Evolutionary conservation across 2,888 invertebrate genomes (phyloP).

Genomic region (Athalia rosae): DNA sequence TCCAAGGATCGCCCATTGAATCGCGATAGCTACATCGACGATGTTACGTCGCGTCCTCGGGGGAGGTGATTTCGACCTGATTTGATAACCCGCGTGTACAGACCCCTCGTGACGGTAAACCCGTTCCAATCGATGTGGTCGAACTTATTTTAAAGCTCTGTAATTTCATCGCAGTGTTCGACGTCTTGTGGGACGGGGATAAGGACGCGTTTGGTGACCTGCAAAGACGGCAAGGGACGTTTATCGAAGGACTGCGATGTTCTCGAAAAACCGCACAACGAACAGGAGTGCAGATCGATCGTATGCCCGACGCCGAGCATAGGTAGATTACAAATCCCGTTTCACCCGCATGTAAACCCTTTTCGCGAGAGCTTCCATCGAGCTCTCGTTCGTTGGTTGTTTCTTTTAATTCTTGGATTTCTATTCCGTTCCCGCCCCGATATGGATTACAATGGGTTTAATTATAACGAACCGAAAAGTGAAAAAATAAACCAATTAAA

Average conservation of each 20-base stretch:
- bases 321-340: background rate
- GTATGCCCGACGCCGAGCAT: slow-evolving; percentile 78
- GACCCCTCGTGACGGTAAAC: background rate
- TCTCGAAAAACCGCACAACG: slow-evolving; percentile 80
- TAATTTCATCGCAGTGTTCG: slow-evolving; percentile 84
- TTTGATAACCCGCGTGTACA: too few species aligned
- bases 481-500: background rate
- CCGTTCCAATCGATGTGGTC: background rate
- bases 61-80: too few species aligned
- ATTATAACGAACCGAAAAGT: background rate
- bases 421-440: background rate
- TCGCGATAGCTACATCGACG: too few species aligned
- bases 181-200: slow-evolving; percentile 92
- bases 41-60: too few species aligned
- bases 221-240: slow-evolving; percentile 77
- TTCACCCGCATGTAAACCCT: too few species aligned
- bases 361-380: too few species aligned
- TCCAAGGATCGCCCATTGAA: too few species aligned
- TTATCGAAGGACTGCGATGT: slow-evolving; percentile 79
- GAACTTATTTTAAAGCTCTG: background rate
- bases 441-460: background rate
- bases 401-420: background rate
- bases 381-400: background rate
- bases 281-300: slow-evolving; percentile 84
- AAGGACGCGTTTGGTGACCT: slow-evolving; percentile 88